Evolutionary conservation across 2,797 vertebrate genomes (phyloP), one percentile per base, ranked within the genome.

Genomic region (Apogon talboti): DNA sequence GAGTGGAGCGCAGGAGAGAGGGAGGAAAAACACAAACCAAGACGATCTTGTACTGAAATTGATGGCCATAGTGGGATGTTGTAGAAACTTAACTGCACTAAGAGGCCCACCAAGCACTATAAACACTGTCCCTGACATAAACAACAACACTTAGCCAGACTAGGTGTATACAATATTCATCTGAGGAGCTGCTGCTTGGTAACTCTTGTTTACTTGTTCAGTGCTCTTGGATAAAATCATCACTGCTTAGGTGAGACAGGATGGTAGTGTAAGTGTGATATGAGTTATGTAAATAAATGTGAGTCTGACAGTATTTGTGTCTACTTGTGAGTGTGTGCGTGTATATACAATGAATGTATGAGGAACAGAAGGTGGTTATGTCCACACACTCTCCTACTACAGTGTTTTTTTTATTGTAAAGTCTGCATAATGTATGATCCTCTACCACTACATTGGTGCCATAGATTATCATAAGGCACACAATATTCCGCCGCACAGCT

Each of bases 121-220:
- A 93, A 94, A 94, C 87, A 90, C 82, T 83, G 89, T 91, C 89
- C 82, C 85, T 81, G 93, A 95, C 92, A 94, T 94, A 93, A 93
- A 94, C 92, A 93, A 93, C 92, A 91, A 93, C 91, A 93, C 91
- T 94, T 93, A 92, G 91, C 91, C 81, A 84, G 89, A 88, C 89
- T 87, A 84, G 82, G 78, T 89, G 84, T 92, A 91, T 92, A 91
- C 90, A 94, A 93, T 94, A 94, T 94, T 93, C 91, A 94, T 93
- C 89, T 78, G 83, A 85, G 85, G 77, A 85, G 89, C 76, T 74
- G 84, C 83, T 85, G 85, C 87, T 88, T 88, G 91, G 87, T 89
- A 91, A 90, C 88, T 87, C 87, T 92, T 92, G 91, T 92, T 91
- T 92, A 92, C 92, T 90, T 62, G 83, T 69, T 77, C 77, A 46